Conservation (phyloP, 2,113 vertebrate species). For the Microtus richardsoni region DNA sequence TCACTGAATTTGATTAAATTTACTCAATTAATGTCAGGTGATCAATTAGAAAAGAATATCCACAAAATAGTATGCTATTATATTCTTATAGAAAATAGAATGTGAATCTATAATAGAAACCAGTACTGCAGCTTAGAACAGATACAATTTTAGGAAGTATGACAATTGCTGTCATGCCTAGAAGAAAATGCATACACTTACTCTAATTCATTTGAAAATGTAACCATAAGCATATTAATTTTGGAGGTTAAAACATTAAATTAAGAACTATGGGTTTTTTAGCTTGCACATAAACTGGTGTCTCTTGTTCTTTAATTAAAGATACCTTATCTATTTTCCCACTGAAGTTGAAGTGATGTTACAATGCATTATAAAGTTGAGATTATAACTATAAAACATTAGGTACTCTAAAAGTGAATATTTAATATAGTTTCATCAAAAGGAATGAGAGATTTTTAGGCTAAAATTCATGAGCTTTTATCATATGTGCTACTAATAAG, state of each 20-base stretch:
- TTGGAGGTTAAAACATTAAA: background rate
- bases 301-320: background rate
- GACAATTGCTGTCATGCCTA: background rate
- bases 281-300: background rate
- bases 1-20: background rate
- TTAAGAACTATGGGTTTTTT: background rate
- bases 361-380: constrained; percentile 38
- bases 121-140: background rate
- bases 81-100: background rate
- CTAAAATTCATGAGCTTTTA: constrained; percentile 20
- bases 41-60: background rate
- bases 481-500: constrained; percentile 19
- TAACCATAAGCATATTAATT: background rate
- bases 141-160: background rate
- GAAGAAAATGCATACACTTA: background rate
- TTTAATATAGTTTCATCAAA: constrained; percentile 3
- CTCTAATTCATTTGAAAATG: background rate
- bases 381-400: background rate
- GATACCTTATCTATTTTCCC: background rate
- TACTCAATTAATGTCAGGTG: background rate
- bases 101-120: background rate
- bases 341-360: background rate
- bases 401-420: constrained; percentile 40
- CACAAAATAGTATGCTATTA: background rate
- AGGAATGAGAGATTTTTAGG: background rate